Conservation (phyloP, 2,113 vertebrate species). For the Eublepharis macularius region DNA sequence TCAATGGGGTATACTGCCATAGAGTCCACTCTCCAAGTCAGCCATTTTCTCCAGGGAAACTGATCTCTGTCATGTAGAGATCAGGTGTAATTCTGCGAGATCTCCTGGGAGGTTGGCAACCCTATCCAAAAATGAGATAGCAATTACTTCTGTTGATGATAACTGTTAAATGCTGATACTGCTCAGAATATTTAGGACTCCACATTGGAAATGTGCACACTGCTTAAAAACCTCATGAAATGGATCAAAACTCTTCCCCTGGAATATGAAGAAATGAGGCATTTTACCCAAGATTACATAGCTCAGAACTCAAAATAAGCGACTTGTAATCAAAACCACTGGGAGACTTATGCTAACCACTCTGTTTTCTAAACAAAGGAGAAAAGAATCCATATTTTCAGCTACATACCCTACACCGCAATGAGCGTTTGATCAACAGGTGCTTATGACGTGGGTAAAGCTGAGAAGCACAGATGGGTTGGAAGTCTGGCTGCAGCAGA, state of each 20-base stretch:
- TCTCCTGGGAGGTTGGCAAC: too few relatives aligned
- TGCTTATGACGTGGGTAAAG: slow-evolving; percentile 97
- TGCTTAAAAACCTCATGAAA: neutral
- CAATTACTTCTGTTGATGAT: neutral
- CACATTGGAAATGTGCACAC: neutral
- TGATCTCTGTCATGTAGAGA: too few relatives aligned
- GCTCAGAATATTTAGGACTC: neutral
- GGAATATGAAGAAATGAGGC: neutral
- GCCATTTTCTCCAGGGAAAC: too few relatives aligned
- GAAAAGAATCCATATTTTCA: neutral
- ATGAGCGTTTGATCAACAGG: slow-evolving; percentile 95
- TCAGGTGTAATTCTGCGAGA: too few relatives aligned
- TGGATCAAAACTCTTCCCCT: neutral
- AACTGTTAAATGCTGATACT: slow-evolving; percentile 3
- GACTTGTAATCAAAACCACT: neutral
- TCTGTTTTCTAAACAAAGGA: neutral
- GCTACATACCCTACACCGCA: slow-evolving; percentile 90
- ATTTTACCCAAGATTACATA: neutral
- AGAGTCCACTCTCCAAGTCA: too few relatives aligned
- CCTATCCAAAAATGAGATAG: neutral
- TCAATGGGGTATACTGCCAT: too few relatives aligned
- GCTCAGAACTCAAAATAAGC: neutral
- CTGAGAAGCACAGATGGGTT: slow-evolving; percentile 92
- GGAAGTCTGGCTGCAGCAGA: slow-evolving; percentile 95
- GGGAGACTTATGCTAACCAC: neutral